Evolutionary conservation across 2,113 vertebrate genomes (phyloP).

Genomic region (Caranx ignobilis): DNA sequence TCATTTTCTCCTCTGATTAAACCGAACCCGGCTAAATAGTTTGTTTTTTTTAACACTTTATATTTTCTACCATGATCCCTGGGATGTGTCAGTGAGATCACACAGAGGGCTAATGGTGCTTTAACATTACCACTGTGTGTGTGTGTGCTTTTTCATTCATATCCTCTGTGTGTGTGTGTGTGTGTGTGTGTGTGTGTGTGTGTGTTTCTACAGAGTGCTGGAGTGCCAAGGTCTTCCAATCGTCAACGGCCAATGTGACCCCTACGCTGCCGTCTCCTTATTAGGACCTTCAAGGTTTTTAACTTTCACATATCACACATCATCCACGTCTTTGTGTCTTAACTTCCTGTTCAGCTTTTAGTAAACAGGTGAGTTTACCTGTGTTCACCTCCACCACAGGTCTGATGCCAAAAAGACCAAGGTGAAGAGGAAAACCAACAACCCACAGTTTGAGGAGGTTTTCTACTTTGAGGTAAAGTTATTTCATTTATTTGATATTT

Average conservation of each 20-base stretch:
- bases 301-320: neutral
- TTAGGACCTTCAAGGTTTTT: constrained; percentile 92
- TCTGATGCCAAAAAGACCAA: constrained; percentile 99
- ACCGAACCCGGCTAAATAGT: neutral
- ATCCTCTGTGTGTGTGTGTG: constrained; percentile 18
- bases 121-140: constrained; percentile 3
- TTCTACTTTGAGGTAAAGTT: constrained; percentile 97
- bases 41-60: neutral
- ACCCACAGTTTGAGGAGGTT: constrained; percentile 97
- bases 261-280: constrained; percentile 94
- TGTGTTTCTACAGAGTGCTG: constrained; percentile 86
- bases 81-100: neutral
- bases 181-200: constrained; percentile 11
- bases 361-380: neutral
- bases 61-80: neutral
- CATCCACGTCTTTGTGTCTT: neutral
- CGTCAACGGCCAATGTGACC: constrained; percentile 97
- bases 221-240: constrained; percentile 98
- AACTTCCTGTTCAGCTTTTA: neutral
- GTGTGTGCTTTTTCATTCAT: constrained; percentile 14
- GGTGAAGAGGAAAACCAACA: constrained; percentile 97
- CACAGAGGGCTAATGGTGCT: neutral
- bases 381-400: constrained; percentile 75
- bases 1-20: neutral
- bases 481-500: neutral